These are phyloP conservation scores for Petrocephalus microphthalmus DNA, from an alignment of 2,113 vertebrate genomes.

Conservation along the genomic window DNA sequence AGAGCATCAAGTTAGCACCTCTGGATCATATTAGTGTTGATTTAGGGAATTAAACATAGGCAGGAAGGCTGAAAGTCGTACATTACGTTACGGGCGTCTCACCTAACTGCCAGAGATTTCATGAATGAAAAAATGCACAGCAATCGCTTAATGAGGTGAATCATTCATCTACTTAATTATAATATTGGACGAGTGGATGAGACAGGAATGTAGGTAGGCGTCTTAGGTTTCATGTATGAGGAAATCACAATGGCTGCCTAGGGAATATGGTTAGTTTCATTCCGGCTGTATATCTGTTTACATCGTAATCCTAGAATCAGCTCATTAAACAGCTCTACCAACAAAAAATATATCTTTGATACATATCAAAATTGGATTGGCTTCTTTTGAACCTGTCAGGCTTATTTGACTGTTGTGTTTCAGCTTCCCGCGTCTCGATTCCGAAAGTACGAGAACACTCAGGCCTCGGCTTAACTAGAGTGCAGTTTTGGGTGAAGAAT, in stretches of 20 bases:
- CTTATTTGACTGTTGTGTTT: slow-evolving; percentile 13
- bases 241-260: slow-evolving; percentile 12
- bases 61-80: not conserved
- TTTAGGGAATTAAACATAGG: not conserved
- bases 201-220: slow-evolving; percentile 5
- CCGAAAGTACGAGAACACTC: not conserved
- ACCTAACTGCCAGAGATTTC: not conserved
- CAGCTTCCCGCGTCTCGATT: slow-evolving; percentile 10
- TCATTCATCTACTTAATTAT: slow-evolving; percentile 34
- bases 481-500: slow-evolving; percentile 29
- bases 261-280: slow-evolving; percentile 7
- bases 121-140: not conserved
- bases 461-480: slow-evolving; percentile 17
- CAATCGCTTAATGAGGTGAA: slow-evolving; percentile 27
- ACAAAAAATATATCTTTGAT: not conserved
- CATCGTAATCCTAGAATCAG: slow-evolving; percentile 16
- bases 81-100: not conserved
- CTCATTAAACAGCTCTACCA: slow-evolving; percentile 1
- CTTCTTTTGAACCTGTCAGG: slow-evolving; percentile 9
- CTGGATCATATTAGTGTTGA: not conserved
- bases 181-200: slow-evolving; percentile 9
- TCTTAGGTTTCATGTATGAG: slow-evolving; percentile 27
- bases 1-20: not conserved
- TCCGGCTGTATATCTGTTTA: slow-evolving; percentile 32
- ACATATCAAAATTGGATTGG: slow-evolving; percentile 22